Conservation (phyloP, 1,140 invertebrate genomes). For the Drosophila varians region DNA sequence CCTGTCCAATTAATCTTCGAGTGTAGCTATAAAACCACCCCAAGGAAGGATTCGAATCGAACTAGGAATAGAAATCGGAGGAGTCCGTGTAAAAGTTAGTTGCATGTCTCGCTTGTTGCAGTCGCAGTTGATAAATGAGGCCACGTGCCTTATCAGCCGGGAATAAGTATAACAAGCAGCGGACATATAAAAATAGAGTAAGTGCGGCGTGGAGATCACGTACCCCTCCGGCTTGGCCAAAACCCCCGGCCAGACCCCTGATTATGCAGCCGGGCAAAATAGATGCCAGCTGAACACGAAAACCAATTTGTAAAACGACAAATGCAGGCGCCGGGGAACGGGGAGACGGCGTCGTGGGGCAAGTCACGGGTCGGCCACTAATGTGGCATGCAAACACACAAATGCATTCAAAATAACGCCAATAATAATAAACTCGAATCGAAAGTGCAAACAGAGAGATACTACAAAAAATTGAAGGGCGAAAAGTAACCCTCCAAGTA, state of each 20-base stretch:
- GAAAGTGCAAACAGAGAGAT: conserved; percentile 63
- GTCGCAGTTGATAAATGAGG: conserved; percentile 73
- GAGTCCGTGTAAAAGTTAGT: conserved; percentile 39
- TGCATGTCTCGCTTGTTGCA: conserved; percentile 69
- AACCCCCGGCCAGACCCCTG: conserved; percentile 48
- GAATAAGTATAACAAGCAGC: conserved; percentile 66
- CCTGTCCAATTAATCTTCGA: not conserved
- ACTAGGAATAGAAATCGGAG: conserved; percentile 44
- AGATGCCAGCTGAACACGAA: conserved; percentile 74
- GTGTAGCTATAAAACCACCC: conserved; percentile 21
- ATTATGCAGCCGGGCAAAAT: conserved; percentile 76
- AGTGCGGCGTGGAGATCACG: conserved; percentile 43
- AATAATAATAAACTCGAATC: conserved; percentile 64
- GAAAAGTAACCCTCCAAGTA: conserved; percentile 1
- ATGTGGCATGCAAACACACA: conserved; percentile 66
- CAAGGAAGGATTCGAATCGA: conserved; percentile 28
- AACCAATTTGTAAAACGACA: conserved; percentile 81
- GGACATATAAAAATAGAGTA: conserved; percentile 64
- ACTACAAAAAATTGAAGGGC: not conserved
- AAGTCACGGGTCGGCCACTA: conserved; percentile 59
- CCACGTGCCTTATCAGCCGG: conserved; percentile 75
- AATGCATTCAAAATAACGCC: conserved; percentile 66
- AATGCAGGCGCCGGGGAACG: conserved; percentile 39
- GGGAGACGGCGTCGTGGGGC: not conserved
- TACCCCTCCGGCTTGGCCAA: conserved; percentile 1